phyloP scores from a whole-genome alignment of 2,113 vertebrate genomes.

The Sula dactylatra region DNA sequence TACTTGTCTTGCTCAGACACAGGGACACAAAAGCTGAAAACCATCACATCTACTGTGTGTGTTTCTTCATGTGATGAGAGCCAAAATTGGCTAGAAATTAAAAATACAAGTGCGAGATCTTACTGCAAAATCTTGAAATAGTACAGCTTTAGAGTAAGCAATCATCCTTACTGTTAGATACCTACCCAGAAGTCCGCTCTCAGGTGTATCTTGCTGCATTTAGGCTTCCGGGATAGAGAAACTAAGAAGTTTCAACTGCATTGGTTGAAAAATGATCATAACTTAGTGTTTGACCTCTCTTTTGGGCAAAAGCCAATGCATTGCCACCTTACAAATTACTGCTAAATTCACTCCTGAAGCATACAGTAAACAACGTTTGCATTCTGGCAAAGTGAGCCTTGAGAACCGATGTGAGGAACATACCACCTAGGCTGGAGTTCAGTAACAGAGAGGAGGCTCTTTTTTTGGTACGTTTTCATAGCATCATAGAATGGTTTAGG shows the following conservation, averaged over 20 bases:
- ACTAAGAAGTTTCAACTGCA: not conserved
- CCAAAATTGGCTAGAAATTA: not conserved
- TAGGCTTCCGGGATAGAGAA: not conserved
- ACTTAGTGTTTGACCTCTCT: not conserved
- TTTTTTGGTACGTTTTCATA: not conserved
- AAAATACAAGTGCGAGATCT: not conserved
- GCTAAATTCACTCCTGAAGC: not conserved
- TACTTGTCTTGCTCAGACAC: not conserved
- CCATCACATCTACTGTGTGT: not conserved
- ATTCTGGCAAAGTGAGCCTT: not conserved
- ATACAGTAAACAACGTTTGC: not conserved
- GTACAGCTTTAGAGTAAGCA: not conserved
- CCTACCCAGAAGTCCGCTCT: too few relatives aligned
- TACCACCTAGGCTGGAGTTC: not conserved
- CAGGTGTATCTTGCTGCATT: not conserved
- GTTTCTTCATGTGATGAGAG: not conserved
- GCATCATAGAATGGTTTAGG: too few relatives aligned
- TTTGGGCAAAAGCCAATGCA: not conserved
- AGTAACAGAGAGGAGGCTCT: not conserved
- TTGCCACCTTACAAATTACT: not conserved
- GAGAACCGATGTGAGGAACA: not conserved
- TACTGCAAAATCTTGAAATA: not conserved
- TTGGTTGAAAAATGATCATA: not conserved
- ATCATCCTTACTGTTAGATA: not conserved
- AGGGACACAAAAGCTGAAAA: not conserved